phyloP scores from a whole-genome alignment of 2,888 invertebrate genomes.

The Yponomeuta cagnagella region DNA sequence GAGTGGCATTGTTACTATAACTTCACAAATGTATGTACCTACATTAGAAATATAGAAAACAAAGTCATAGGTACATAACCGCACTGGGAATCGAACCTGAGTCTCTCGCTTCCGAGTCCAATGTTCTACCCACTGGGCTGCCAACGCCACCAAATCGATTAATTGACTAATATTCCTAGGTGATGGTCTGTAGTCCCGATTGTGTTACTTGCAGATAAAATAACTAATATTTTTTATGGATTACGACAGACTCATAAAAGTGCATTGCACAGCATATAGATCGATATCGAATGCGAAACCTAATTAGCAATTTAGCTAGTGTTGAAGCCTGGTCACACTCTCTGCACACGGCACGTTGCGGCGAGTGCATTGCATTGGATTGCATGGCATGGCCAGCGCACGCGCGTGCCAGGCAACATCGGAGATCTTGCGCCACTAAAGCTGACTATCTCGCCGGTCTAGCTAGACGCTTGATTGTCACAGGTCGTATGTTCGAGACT shows the following conservation, averaged over 20 bases:
- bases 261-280: not conserved
- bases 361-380: not conserved
- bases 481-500: too few relatives aligned
- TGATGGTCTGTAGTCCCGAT: too few relatives aligned
- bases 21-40: too few relatives aligned
- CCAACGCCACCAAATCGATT: too few relatives aligned
- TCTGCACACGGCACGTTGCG: constrained; percentile 1
- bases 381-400: not conserved
- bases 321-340: constrained; percentile 8
- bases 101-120: too few relatives aligned
- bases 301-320: not conserved
- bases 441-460: not conserved
- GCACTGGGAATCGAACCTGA: too few relatives aligned
- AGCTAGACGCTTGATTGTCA: not conserved
- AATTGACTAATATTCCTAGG: too few relatives aligned
- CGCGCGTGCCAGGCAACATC: constrained; percentile 1
- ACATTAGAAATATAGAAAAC: too few relatives aligned
- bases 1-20: too few relatives aligned
- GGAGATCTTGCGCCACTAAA: constrained; percentile 4
- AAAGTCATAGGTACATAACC: too few relatives aligned
- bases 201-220: not conserved
- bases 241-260: not conserved
- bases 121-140: too few relatives aligned
- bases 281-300: not conserved
- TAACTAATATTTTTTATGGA: not conserved